These are phyloP conservation scores for Holothuria scabra DNA, from an alignment of 53 echinoderm and acorn worm species.

Conservation along the genomic window DNA sequence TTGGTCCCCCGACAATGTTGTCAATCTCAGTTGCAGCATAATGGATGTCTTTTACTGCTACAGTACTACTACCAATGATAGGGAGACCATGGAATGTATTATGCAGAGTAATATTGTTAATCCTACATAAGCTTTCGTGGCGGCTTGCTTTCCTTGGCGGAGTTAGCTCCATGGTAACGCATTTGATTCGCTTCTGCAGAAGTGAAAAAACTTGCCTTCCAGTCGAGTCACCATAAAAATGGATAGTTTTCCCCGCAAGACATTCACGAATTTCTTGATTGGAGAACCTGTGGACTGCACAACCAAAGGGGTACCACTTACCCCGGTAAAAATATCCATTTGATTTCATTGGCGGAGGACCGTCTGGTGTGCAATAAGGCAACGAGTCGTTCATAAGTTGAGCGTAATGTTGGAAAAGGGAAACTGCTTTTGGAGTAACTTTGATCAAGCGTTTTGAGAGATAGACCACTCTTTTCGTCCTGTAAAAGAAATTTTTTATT, in stretches of 20 bases:
- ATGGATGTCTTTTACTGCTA: neutral
- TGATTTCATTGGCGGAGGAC: neutral
- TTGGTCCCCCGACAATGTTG: neutral
- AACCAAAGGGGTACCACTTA: neutral
- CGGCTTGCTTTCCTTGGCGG: constrained; percentile 13
- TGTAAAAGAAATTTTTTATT: neutral
- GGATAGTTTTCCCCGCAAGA: neutral
- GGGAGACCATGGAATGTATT: constrained; percentile 15
- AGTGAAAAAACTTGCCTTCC: neutral
- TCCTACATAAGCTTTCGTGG: neutral
- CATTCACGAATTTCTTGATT: constrained; percentile 1
- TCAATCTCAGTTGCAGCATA: constrained; percentile 31
- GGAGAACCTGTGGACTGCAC: neutral
- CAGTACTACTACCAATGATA: neutral
- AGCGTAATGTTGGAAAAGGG: neutral
- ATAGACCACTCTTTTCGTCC: constrained; percentile 1
- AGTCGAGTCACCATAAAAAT: constrained; percentile 20
- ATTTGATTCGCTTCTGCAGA: neutral
- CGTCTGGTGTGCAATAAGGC: constrained; percentile 3
- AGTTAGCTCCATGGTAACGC: neutral
- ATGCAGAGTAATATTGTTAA: neutral
- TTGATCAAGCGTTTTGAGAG: neutral
- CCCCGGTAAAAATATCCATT: neutral
- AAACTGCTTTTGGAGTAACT: neutral
- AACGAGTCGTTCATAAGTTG: neutral